A percentile compares a stretch with the other conserved stretches of the same genome.
These are phyloP conservation scores for Larimichthys polyactis DNA, from an alignment of 2,113 vertebrate genomes.

Conservation along the genomic window DNA sequence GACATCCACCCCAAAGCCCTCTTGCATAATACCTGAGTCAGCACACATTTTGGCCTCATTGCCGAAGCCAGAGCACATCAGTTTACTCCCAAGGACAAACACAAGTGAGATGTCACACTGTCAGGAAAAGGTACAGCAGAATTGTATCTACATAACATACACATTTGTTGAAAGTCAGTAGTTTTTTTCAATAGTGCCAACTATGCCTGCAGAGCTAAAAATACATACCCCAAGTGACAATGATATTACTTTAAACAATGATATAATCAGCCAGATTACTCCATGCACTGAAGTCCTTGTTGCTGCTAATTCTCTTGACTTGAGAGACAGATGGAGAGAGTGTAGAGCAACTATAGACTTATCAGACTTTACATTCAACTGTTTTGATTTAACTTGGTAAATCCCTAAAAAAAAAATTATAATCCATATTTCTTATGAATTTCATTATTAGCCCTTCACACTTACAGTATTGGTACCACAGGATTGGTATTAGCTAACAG, in stretches of 20 bases:
- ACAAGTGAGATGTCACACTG: background rate
- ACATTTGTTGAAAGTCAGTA: background rate
- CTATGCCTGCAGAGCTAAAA: background rate
- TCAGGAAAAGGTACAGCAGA: background rate
- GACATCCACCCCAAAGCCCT: constrained; percentile 33
- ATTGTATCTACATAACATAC: background rate
- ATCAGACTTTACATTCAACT: too few relatives aligned
- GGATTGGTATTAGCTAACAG: background rate
- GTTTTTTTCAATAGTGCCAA: background rate
- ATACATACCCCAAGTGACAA: background rate
- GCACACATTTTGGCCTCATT: constrained; percentile 35
- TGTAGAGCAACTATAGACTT: too few relatives aligned
- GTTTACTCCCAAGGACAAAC: constrained; percentile 36
- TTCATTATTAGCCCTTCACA: background rate
- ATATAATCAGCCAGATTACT: too few relatives aligned
- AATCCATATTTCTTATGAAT: too few relatives aligned
- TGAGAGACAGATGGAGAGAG: too few relatives aligned
- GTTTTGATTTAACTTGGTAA: background rate
- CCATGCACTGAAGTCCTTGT: too few relatives aligned
- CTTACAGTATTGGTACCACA: background rate
- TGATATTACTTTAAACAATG: too few relatives aligned
- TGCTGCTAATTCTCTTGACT: too few relatives aligned
- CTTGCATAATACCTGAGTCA: constrained; percentile 59
- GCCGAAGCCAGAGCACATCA: constrained; percentile 29
- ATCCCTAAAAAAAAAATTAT: background rate